Base-by-base conservation (phyloP, 2,797 vertebrate genomes). In the Acanthurus leucopareius region DNA sequence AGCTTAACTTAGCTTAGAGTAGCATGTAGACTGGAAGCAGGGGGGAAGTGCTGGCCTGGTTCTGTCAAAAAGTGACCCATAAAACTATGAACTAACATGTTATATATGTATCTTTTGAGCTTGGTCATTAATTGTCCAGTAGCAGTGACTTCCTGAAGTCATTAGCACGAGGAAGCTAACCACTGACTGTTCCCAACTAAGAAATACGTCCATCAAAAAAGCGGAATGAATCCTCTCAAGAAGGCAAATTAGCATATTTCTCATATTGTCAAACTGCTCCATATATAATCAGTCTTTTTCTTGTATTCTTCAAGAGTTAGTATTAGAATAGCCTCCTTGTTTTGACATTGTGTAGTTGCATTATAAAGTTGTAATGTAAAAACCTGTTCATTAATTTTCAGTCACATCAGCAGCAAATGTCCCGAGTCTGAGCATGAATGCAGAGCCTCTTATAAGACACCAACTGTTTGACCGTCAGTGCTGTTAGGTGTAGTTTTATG, bases 311-410 rank as follows among this genome's bases (percentile, higher is more conserved):
- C 51, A 28, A 16, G 13, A 2, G 8, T 28, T 22, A 7, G 4
- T 19, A 35, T 19, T 13, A 35, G 19, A 10, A 49, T 10, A 22
- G n/a, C 15, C 49, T 25, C 44, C 16, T 49, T 56, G 15, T 38
- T 20, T 9, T 64, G 13, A 57, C 28, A 49, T 15, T 45, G 25
- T 69, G 13, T 28, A 32, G 11, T 20, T n/a, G 25, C 20, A 63
- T 22, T 54, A 11, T 53, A 51, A 51, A 35, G 47, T 25, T 57
- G 38, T 5, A 13, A 54, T 11, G 49, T 48, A 42, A 56, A 48
- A 82, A 58, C 49, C 47, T 69, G 51, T 40, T 75, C 35, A 68
- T 47, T 76, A 70, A 73, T 74, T 84, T 71, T 66, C 44, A 75
- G 62, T 74, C 48, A 78, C 28, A 64, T 60, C 64, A 75, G 62